These are phyloP conservation scores for Hydrocynus forskahlii DNA, from an alignment of 2,797 vertebrate genomes.

Conservation along the genomic window DNA sequence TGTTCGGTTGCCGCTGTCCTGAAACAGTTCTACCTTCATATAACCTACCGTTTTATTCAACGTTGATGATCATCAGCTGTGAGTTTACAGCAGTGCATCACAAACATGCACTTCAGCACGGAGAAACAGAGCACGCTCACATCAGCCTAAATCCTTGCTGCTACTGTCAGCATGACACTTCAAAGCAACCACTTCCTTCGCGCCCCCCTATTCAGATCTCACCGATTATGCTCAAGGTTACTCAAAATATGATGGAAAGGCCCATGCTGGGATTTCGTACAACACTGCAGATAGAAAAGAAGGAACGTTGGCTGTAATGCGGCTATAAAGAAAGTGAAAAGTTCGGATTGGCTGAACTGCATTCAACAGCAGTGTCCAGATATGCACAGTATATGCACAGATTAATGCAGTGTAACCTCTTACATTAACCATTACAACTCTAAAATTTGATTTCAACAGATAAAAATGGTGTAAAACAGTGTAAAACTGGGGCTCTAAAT, in stretches of 20 bases:
- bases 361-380: too few species aligned
- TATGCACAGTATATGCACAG: too few species aligned
- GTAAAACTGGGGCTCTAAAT: too few species aligned
- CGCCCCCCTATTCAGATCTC: background rate
- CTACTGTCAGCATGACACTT: conserved; percentile 41
- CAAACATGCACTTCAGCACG: conserved; percentile 11
- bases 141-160: conserved; percentile 41
- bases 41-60: background rate
- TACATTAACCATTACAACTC: too few species aligned
- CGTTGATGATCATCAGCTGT: conserved; percentile 21
- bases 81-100: conserved; percentile 10
- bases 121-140: conserved; percentile 19
- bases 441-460: too few species aligned
- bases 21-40: background rate
- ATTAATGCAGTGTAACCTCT: too few species aligned
- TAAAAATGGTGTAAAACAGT: too few species aligned
- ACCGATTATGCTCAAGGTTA: conserved; percentile 21
- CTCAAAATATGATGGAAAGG: conserved; percentile 1
- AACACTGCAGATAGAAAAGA: conserved; percentile 17
- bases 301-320: background rate
- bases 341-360: too few species aligned
- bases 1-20: background rate
- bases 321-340: background rate
- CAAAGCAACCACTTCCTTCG: conserved; percentile 27
- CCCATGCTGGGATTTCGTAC: background rate